These are phyloP conservation scores for Poecilia latipinna DNA, from an alignment of 2,113 vertebrate genomes.

Conservation along the genomic window DNA sequence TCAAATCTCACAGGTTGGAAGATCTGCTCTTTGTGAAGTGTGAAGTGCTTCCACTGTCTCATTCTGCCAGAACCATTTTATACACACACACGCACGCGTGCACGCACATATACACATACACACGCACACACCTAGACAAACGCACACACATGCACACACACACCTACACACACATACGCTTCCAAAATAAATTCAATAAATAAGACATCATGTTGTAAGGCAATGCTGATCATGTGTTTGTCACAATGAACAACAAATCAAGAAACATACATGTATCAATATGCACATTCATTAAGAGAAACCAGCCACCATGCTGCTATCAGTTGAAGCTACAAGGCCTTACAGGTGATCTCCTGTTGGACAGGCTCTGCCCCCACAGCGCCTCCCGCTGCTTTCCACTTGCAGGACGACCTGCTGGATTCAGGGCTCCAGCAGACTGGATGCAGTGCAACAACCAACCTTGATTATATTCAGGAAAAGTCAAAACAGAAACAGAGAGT, in stretches of 20 bases:
- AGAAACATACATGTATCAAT: slow-evolving; percentile 81
- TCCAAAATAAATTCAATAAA: slow-evolving; percentile 88
- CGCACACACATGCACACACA: slow-evolving; percentile 39
- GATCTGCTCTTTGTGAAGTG: slow-evolving; percentile 61
- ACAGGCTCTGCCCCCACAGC: slow-evolving; percentile 73
- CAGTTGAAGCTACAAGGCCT: slow-evolving; percentile 85
- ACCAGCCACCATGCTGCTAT: slow-evolving; percentile 71
- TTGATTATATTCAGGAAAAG: slow-evolving; percentile 65
- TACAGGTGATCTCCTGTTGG: slow-evolving; percentile 87
- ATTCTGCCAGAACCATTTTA: slow-evolving; percentile 42
- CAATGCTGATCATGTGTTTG: slow-evolving; percentile 89
- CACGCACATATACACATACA: slow-evolving; percentile 17
- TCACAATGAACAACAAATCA: slow-evolving; percentile 85
- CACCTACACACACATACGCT: slow-evolving; percentile 71
- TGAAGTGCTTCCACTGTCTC: slow-evolving; percentile 72
- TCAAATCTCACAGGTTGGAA: neutral
- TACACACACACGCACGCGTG: neutral
- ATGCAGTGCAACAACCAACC: slow-evolving; percentile 49
- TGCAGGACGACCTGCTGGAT: slow-evolving; percentile 15
- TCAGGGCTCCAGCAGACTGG: slow-evolving; percentile 17
- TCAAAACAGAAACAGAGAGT: slow-evolving; percentile 40
- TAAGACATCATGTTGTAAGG: slow-evolving; percentile 93
- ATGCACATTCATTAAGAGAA: slow-evolving; percentile 89
- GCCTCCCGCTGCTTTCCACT: slow-evolving; percentile 28
- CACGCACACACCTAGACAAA: slow-evolving; percentile 56